Percentiles rank a stretch among this genome's conserved stretches.
Evolutionary conservation across 2,888 invertebrate genomes (phyloP).

Genomic region (Thyatira batis): DNA sequence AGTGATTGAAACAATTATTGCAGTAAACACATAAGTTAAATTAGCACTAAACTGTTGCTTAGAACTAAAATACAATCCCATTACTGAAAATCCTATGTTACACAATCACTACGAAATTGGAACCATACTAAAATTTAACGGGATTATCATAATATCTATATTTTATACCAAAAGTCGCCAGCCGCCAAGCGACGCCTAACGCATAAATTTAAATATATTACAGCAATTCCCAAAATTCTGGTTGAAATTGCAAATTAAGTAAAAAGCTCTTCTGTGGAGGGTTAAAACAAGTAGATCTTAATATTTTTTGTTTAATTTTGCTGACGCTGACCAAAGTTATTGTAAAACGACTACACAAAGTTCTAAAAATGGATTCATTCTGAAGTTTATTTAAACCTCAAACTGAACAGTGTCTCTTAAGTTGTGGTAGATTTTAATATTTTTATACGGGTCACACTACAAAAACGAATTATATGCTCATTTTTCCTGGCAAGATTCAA

Average conservation of each 20-base stretch:
- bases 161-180: conserved; percentile 15
- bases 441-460: background rate
- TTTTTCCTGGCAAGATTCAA: background rate
- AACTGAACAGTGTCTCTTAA: too few relatives aligned
- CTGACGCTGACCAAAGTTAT: background rate
- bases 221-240: conserved; percentile 19
- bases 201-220: conserved; percentile 52
- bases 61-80: conserved; percentile 1
- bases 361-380: background rate
- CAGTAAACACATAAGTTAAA: too few relatives aligned
- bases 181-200: conserved; percentile 14
- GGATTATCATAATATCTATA: conserved; percentile 26
- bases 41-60: too few relatives aligned
- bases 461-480: background rate
- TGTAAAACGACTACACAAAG: background rate
- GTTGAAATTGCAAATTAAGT: conserved; percentile 44
- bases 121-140: conserved; percentile 14
- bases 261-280: conserved; percentile 12
- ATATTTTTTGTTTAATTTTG: conserved; percentile 1
- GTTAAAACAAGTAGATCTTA: conserved; percentile 11
- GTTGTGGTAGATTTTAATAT: too few relatives aligned
- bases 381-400: background rate
- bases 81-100: background rate
- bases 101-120: background rate
- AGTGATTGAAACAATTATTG: too few relatives aligned